phyloP scores from a whole-genome alignment of 2,888 invertebrate species.

The Operophtera brumata region DNA sequence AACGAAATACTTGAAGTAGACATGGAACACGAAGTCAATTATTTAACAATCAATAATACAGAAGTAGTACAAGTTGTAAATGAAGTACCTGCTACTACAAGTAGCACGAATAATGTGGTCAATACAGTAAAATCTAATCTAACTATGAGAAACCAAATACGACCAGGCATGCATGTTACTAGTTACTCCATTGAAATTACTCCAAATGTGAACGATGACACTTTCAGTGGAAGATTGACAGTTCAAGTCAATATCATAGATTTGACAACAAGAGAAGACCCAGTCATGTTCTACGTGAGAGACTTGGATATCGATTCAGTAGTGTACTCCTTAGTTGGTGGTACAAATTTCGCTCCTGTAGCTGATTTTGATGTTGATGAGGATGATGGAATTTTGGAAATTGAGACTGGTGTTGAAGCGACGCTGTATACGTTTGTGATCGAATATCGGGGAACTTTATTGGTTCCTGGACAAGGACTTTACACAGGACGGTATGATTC shows the following conservation, averaged over 20 bases:
- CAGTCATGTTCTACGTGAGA: conserved; percentile 42
- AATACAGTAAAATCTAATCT: not conserved
- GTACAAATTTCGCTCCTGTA: conserved; percentile 17
- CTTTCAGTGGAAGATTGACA: conserved; percentile 45
- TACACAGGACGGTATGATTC: conserved; percentile 43
- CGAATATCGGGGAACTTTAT: conserved; percentile 46
- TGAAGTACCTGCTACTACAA: not conserved
- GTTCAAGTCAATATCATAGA: conserved; percentile 44
- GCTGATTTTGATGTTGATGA: conserved; percentile 35
- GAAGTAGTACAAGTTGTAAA: not conserved
- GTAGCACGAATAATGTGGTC: not conserved
- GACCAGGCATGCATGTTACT: conserved; percentile 51
- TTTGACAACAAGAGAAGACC: conserved; percentile 39
- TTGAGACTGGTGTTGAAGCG: conserved; percentile 39
- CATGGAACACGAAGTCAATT: not conserved
- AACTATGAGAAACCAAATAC: conserved; percentile 38
- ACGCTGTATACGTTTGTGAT: conserved; percentile 46
- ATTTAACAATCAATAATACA: not conserved
- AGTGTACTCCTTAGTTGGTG: conserved; percentile 39
- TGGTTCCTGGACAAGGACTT: conserved; percentile 40
- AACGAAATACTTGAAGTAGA: not conserved
- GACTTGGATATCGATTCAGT: conserved; percentile 46
- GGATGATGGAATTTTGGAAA: conserved; percentile 46
- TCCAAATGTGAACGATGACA: conserved; percentile 36
- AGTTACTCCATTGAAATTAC: conserved; percentile 47